A percentile compares a stretch with the other conserved stretches of the same genome.
These are phyloP conservation scores for Cygnus atratus DNA, from an alignment of 2,113 vertebrate species.

Conservation along the genomic window DNA sequence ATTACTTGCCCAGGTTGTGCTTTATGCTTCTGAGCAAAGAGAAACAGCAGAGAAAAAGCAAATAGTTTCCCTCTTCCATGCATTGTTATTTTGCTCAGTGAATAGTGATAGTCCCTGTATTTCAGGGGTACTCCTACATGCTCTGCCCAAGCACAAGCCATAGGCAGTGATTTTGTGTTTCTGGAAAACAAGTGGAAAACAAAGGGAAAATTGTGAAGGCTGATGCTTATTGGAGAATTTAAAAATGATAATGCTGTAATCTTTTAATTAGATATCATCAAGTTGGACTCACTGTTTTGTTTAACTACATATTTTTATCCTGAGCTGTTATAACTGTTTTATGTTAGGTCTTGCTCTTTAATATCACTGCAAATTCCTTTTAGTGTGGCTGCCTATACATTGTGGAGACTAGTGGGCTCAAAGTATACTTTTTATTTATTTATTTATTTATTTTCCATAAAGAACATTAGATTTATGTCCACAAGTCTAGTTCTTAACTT, in stretches of 20 bases:
- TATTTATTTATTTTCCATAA: not conserved
- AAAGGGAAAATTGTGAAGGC: not conserved
- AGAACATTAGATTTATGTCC: not conserved
- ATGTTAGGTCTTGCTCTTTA: not conserved
- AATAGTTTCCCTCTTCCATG: not conserved
- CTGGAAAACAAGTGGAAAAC: not conserved
- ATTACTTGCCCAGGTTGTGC: not conserved
- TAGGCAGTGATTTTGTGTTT: not conserved
- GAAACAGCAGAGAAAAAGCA: not conserved
- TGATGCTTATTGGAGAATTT: not conserved
- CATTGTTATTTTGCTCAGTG: not conserved
- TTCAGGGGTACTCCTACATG: not conserved
- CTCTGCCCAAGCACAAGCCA: not conserved
- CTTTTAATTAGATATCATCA: not conserved
- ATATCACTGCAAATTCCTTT: not conserved
- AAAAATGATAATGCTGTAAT: not conserved
- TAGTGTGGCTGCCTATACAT: not conserved
- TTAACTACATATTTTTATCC: not conserved
- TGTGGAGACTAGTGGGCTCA: not conserved
- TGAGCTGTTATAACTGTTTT: not conserved
- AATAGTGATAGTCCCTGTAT: not conserved
- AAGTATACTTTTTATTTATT: not conserved
- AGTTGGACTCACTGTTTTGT: not conserved
- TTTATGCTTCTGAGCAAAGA: not conserved
- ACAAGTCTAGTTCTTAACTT: not conserved